Evolutionary conservation across 2,888 invertebrate genomes (phyloP), one percentile per base, ranked within the genome.

Genomic region (Dyspetes luteomarginatus): DNA sequence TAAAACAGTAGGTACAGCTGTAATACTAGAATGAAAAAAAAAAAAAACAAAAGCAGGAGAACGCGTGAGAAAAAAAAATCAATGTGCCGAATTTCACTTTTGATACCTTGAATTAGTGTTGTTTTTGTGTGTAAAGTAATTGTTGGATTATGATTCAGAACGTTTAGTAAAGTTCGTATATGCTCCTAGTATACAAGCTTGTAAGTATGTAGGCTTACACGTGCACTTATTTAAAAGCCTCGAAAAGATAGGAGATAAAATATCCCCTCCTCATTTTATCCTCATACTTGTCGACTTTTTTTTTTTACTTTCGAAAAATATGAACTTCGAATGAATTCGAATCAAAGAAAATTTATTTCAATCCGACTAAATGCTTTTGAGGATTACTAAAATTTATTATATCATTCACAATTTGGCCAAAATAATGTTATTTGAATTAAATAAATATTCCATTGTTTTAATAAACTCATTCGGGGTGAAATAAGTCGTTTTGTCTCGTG

Each of bases 151-250:
- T n/a, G 62, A 73, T 62, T 55, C 72, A 48, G 71, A 71, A 71
- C 71, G 73, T 68, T 67, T 68, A 24, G 68, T 58, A 19, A 68
- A 60, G 60, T 41, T 75, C 75, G 82, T 85, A 81, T 83, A 82
- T 82, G 76, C 71, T 81, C 62, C 15, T 76, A 78, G 65, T 85
- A 69, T 83, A 83, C 60, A 68, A 82, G 85, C 84, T 84, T 84
- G 83, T 79, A 82, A 82, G 62, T 79, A 78, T 84, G 81, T 85
- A 84, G 83, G 81, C 72, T 81, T 83, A 82, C 71, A 77, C 71
- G 75, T 73, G 80, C 41, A 52, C 17, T 81, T 68, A 72, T 82
- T 79, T 69, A 68, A 73, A 67, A 75, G n/a, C 68, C 26, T 73
- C 30, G 45, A 67, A 65, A 43, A 26, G 28, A n/a, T 41, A 52